Conservation (phyloP, 1,140 invertebrate genomes). For the Capitella teleta region DNA sequence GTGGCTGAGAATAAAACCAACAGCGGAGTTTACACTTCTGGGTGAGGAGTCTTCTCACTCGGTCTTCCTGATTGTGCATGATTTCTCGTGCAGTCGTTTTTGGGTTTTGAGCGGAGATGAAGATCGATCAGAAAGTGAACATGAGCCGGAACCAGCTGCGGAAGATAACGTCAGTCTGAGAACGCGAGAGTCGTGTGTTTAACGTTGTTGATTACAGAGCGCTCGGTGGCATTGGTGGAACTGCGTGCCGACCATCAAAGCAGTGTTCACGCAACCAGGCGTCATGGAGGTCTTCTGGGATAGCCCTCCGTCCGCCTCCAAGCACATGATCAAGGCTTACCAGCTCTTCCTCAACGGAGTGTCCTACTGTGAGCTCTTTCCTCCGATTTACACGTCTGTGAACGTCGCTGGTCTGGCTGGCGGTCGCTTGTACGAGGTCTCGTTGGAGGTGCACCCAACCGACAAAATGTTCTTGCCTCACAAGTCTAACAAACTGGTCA, state of each 20-base stretch:
- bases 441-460: conserved; percentile 27
- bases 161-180: too few species aligned
- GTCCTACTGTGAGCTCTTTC: conserved; percentile 34
- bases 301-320: conserved; percentile 14
- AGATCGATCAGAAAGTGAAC: neutral
- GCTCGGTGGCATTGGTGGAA: conserved; percentile 32
- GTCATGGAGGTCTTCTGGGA: conserved; percentile 39
- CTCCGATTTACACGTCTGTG: conserved; percentile 25
- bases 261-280: conserved; percentile 30
- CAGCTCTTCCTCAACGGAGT: conserved; percentile 39
- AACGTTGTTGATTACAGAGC: too few species aligned
- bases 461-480: conserved; percentile 22
- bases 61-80: too few species aligned
- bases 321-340: conserved; percentile 30
- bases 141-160: conserved; percentile 1
- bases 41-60: too few species aligned
- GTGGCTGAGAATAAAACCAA: conserved; percentile 24
- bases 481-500: conserved; percentile 37
- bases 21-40: conserved; percentile 37
- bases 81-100: conserved; percentile 30
- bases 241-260: conserved; percentile 32
- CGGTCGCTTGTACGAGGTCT: conserved; percentile 29
- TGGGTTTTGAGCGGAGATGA: conserved; percentile 22
- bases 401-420: conserved; percentile 35
- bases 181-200: too few species aligned